Base-by-base conservation (phyloP, 2,888 invertebrate species). In the Neria commutata region DNA sequence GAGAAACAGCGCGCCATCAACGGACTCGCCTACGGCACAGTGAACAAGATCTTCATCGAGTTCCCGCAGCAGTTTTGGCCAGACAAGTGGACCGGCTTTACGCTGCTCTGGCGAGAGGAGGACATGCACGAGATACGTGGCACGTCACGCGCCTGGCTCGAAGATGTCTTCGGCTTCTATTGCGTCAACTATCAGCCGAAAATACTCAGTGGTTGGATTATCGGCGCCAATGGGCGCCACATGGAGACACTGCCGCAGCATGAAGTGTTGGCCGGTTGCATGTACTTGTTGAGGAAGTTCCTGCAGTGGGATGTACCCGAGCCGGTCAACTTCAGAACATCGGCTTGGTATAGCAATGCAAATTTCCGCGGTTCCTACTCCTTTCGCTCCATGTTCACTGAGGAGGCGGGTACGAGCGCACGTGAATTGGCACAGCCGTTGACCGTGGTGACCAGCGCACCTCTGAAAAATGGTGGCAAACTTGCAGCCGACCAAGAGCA, bases 161-260 rank as follows among this genome's bases (percentile, higher is more conserved):
- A 84, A 69, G 86, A 86, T 67, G 83, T 91, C 11, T 87, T 88
- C 70, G 87, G 88, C 56, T 90, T 91, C 77, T 88, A 88, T 72
- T 83, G 85, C 6, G 85, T 89, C 5, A 86, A 86, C 67, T 84
- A 85, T 67, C 86, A 89, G 70, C 86, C 88, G 0, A 83, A 83
- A 29, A 81, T 89, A n/a, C 76, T 92, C 26, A 84, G 88, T 56
- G 90, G 86, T 0, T 91, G 91, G 91, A 82, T 90, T n/a, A 84
- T 85, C 49, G 90, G 91, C 1, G 79, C 83, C 46, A 85, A 85
- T 67, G 88, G 88, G 1, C 81, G 83, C 60, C 78, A 85, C 55
- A 85, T 89, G 79, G 92, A 92, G 76, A 77, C 76, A 2, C 72
- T 88, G 40, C 72, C 85, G 0, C 85, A 87, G 50, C 81, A 84